Percentiles rank a stretch among this genome's conserved stretches.
Conservation (phyloP, 2,888 invertebrate genomes). For the Caradrina kadenii region DNA sequence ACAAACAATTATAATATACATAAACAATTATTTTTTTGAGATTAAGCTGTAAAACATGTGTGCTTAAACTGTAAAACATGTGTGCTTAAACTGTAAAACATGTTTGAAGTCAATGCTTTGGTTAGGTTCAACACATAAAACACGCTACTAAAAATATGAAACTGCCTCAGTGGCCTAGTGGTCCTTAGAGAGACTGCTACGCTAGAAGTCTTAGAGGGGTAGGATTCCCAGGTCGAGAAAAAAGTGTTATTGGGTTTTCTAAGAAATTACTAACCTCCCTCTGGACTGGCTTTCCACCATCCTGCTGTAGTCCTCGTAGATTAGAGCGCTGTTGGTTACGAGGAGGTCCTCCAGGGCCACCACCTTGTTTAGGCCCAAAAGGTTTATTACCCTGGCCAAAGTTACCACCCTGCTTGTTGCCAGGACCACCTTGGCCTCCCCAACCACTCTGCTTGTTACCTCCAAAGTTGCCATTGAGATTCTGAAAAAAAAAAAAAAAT, state of each 20-base stretch:
- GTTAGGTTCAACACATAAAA: not conserved
- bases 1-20: no score
- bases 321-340: conserved; percentile 75
- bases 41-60: no score
- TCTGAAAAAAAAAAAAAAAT: conserved; percentile 69
- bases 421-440: conserved; percentile 71
- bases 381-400: conserved; percentile 69
- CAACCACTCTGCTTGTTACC: conserved; percentile 76
- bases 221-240: no score
- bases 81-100: no score
- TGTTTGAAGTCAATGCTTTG: no score
- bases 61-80: no score
- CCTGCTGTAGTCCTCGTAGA: conserved; percentile 71
- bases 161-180: no score
- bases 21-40: no score
- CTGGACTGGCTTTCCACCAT: conserved; percentile 79
- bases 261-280: conserved; percentile 80
- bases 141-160: not conserved
- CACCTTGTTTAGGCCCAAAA: conserved; percentile 71
- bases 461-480: conserved; percentile 84
- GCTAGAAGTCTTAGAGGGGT: no score
- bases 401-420: conserved; percentile 73
- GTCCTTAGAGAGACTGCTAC: no score
- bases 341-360: conserved; percentile 67
- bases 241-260: no score